These are phyloP conservation scores for Macaca nemestrina DNA, from an alignment of 2,113 vertebrate species.

Conservation along the genomic window DNA sequence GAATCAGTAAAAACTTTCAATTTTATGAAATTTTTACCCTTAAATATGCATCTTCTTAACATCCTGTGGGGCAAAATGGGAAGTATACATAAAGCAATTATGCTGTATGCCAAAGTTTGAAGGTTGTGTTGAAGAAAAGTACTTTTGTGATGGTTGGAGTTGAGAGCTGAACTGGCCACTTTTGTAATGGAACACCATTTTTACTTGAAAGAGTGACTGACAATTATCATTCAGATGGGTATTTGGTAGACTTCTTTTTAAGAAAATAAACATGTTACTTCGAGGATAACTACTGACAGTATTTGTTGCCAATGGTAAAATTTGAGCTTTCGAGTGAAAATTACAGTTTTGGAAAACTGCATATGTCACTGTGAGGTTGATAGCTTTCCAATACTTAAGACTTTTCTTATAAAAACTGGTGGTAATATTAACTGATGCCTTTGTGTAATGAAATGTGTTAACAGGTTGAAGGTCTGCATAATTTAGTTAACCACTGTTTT, in stretches of 20 bases:
- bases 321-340: constrained; percentile 25
- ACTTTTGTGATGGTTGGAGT: background rate
- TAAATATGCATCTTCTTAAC: background rate
- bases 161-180: background rate
- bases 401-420: constrained; percentile 1
- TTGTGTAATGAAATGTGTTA: background rate
- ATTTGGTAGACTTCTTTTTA: background rate
- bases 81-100: background rate
- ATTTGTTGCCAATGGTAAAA: constrained; percentile 11
- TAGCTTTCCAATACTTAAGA: constrained; percentile 13
- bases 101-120: background rate
- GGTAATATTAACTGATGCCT: background rate
- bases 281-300: background rate
- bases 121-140: background rate
- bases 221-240: background rate
- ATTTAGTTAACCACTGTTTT: background rate
- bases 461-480: background rate
- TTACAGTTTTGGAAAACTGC: constrained; percentile 10
- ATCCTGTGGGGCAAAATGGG: background rate
- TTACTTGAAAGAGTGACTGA: background rate
- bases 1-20: background rate
- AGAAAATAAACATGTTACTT: background rate
- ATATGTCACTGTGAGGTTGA: background rate
- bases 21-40: background rate
- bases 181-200: background rate